Conservation (phyloP, 2,113 vertebrate species). For the Danionella cerebrum region DNA sequence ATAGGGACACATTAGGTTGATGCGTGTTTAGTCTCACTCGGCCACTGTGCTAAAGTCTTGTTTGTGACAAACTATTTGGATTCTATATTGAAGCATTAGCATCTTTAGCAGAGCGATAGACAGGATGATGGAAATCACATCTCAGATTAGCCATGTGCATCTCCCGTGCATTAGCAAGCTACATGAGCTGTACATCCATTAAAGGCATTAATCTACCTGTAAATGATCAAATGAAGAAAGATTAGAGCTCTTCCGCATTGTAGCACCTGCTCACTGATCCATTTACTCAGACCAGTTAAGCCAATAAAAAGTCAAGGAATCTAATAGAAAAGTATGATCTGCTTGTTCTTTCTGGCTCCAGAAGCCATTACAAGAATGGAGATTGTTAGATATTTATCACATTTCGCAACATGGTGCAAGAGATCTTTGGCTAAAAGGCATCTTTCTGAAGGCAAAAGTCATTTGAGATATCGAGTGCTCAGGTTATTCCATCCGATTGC, state of each 20-base stretch:
- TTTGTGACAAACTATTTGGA: no score
- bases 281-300: conserved; percentile 38
- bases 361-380: conserved; percentile 43
- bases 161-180: conserved; percentile 26
- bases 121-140: conserved; percentile 28
- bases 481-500: conserved; percentile 29
- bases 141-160: conserved; percentile 19
- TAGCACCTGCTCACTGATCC: conserved; percentile 33
- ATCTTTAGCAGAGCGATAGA: background rate
- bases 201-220: conserved; percentile 33
- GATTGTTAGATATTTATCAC: conserved; percentile 47
- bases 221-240: conserved; percentile 30
- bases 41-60: no score
- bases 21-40: no score
- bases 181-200: conserved; percentile 35
- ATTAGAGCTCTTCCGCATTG: conserved; percentile 32
- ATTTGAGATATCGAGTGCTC: conserved; percentile 40
- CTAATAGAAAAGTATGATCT: conserved; percentile 37
- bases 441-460: conserved; percentile 41
- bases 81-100: no score
- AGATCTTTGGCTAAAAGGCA: conserved; percentile 41
- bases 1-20: no score
- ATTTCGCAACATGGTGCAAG: conserved; percentile 42
- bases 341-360: conserved; percentile 31
- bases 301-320: conserved; percentile 42